These are phyloP conservation scores for Patella vulgata DNA, from an alignment of 1,140 invertebrate genomes.

Conservation along the genomic window DNA sequence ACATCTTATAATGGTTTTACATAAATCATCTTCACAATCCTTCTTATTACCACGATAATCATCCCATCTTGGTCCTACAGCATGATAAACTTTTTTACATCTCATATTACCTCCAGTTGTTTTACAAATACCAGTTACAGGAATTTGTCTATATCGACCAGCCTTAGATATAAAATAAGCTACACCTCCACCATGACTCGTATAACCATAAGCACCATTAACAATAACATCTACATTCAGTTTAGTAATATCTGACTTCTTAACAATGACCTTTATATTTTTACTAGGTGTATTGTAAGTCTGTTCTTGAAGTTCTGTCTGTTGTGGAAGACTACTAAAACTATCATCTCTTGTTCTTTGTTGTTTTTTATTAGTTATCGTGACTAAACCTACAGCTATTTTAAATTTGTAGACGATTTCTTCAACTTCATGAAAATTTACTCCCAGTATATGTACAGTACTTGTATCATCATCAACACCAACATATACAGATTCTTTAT, in stretches of 20 bases:
- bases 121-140: conserved; percentile 27
- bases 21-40: conserved; percentile 28
- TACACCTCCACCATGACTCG: conserved; percentile 83
- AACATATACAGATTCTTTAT: too few species aligned
- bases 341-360: too few species aligned
- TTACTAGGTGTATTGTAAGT: too few species aligned
- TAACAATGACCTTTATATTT: conserved; percentile 34
- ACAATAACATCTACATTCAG: conserved; percentile 89
- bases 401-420: too few species aligned
- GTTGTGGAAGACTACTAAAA: too few species aligned
- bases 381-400: too few species aligned
- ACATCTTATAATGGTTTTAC: conserved; percentile 30
- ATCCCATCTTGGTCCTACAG: conserved; percentile 42
- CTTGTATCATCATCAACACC: too few species aligned
- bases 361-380: too few species aligned
- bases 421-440: too few species aligned
- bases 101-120: conserved; percentile 39
- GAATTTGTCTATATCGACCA: conserved; percentile 34
- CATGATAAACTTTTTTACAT: conserved; percentile 41
- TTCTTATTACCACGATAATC: conserved; percentile 16
- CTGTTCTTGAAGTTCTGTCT: too few species aligned
- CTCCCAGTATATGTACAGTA: too few species aligned
- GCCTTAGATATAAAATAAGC: conserved; percentile 79
- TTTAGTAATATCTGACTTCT: conserved; percentile 81
- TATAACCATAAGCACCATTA: conserved; percentile 84